A percentile compares a stretch with the other conserved stretches of the same genome.
Evolutionary conservation across 2,113 vertebrate species (phyloP).

Genomic region (Egretta garzetta): DNA sequence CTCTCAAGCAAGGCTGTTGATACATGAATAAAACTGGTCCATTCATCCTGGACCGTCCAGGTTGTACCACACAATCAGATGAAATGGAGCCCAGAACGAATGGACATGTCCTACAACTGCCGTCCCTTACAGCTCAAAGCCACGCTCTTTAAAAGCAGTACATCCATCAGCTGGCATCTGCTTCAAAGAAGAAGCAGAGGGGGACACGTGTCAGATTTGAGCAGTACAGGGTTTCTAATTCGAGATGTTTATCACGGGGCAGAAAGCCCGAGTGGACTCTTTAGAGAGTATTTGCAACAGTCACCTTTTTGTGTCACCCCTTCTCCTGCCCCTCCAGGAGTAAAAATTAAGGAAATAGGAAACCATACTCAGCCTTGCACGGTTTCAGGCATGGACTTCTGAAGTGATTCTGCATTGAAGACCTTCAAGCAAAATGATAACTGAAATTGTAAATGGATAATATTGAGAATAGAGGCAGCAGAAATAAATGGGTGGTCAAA

Average conservation of each 20-base stretch:
- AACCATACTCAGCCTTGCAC: not conserved
- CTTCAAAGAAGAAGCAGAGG: not conserved
- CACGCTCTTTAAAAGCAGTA: not conserved
- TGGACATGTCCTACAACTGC: not conserved
- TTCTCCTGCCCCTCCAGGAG: not conserved
- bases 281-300: not conserved
- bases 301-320: not conserved
- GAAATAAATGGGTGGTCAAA: not conserved
- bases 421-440: not conserved
- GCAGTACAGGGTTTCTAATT: not conserved
- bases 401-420: not conserved
- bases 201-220: not conserved
- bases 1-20: not conserved
- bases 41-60: not conserved
- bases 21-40: not conserved
- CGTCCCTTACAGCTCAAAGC: not conserved
- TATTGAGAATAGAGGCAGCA: not conserved
- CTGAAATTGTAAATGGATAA: not conserved
- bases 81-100: not conserved
- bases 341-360: not conserved
- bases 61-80: not conserved
- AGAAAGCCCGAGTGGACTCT: not conserved
- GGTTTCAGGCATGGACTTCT: not conserved
- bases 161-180: not conserved
- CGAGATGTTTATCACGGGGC: not conserved